Percentiles rank a stretch among this genome's conserved stretches.
phyloP scores from a whole-genome alignment of 2,113 vertebrate genomes.

The Mesitornis unicolor region DNA sequence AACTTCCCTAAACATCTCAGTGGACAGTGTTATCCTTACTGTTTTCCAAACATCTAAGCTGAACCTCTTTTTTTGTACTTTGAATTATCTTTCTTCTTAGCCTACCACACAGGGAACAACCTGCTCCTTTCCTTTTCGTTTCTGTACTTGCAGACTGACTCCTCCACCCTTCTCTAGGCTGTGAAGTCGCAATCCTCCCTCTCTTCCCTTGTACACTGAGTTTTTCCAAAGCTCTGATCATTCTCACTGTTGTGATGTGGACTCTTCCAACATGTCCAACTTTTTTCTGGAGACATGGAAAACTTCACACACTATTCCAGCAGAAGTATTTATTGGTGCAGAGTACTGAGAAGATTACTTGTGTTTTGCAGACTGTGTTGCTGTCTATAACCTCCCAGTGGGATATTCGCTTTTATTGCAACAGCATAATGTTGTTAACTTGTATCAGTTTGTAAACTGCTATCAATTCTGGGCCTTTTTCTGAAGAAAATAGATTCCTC shows the following conservation, averaged over 20 bases:
- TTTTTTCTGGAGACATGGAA: neutral
- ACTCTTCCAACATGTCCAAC: neutral
- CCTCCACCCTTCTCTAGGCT: neutral
- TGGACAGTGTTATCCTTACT: neutral
- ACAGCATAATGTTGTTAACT: neutral
- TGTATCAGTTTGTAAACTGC: neutral
- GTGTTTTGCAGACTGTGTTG: neutral
- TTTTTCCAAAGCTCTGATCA: neutral
- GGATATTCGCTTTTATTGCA: neutral
- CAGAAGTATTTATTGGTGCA: neutral
- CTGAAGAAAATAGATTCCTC: neutral
- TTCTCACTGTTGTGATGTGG: neutral
- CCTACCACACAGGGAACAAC: neutral
- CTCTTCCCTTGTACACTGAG: no score
- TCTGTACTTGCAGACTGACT: neutral
- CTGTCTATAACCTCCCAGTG: neutral
- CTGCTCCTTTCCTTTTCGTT: neutral
- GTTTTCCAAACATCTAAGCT: neutral
- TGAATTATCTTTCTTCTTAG: neutral
- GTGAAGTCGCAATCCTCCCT: neutral
- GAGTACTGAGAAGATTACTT: neutral
- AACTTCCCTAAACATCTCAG: neutral
- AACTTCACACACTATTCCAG: neutral
- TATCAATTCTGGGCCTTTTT: neutral
- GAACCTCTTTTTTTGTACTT: neutral